phyloP scores from a whole-genome alignment of 2,888 invertebrate species.

The Bellardia bayeri region DNA sequence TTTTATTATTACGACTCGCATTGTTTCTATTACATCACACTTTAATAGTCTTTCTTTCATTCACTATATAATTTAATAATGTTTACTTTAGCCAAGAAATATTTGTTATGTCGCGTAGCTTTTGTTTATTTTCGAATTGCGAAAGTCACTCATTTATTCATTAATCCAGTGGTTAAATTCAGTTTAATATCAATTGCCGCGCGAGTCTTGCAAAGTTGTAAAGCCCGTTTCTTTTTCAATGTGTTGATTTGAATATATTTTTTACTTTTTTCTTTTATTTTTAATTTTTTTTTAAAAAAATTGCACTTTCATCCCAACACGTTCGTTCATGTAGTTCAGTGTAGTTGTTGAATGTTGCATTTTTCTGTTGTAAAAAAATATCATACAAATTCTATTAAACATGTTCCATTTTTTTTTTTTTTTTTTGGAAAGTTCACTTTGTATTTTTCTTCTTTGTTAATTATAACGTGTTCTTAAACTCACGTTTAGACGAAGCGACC shows the following conservation, averaged over 20 bases:
- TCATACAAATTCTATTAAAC: constrained; percentile 52
- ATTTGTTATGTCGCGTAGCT: constrained; percentile 28
- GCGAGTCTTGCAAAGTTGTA: constrained; percentile 31
- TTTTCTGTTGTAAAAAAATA: constrained; percentile 23
- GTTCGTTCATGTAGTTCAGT: constrained; percentile 8
- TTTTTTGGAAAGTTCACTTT: constrained; percentile 55
- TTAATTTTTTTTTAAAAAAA: constrained; percentile 41
- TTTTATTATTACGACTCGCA: constrained; percentile 1
- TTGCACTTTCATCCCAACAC: constrained; percentile 69
- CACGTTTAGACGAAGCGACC: constrained; percentile 55
- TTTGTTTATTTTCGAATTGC: constrained; percentile 30
- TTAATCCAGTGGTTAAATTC: constrained; percentile 30
- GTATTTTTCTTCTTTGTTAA: constrained; percentile 30
- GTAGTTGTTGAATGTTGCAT: constrained; percentile 16
- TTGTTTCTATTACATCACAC: constrained; percentile 46
- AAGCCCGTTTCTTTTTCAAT: constrained; percentile 36
- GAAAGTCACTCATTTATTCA: constrained; percentile 35
- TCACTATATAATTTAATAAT: constrained; percentile 16
- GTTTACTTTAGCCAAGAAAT: constrained; percentile 57
- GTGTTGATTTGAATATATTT: constrained; percentile 25
- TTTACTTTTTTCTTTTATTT: constrained; percentile 30
- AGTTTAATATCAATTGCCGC: constrained; percentile 27
- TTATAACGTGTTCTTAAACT: constrained; percentile 62
- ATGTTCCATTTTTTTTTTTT: constrained; percentile 55
- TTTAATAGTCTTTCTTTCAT: constrained; percentile 8